Base-by-base conservation (phyloP, 2,888 invertebrate genomes). In the Plagiodera versicolora region DNA sequence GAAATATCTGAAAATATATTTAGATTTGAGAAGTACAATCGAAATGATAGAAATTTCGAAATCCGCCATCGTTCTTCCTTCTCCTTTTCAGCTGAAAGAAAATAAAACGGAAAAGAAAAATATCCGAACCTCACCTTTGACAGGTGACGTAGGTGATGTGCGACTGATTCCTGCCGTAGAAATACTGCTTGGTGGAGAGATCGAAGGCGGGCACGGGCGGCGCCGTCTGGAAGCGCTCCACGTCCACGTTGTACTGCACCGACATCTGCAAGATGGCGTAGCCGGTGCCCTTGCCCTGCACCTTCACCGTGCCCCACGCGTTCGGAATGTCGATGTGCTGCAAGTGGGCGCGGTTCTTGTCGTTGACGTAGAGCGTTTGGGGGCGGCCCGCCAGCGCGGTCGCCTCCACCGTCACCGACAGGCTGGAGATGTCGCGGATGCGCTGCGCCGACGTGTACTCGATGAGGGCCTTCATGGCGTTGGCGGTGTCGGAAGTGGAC, bases 251-350 rank as follows among this genome's bases (percentile, higher is more conserved):
- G 82, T 95, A 95, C 77, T 93, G 91, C 20, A 94, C 93, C 32
- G 92, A 90, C 89, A 97, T 89, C 83, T 97, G 96, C 68, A 97
- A 84, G 72, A 97, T 89, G 2, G 96, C 95, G 81, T 92, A 92
- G n/a, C 97, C 97, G 2, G 94, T 92, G 66, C 97, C 98, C 76
- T 90, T 90, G 0, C 94, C 95, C 70, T 92, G 90, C 48, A 96
- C 94, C 32, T 32, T 92, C 35, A 97, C 92, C 0, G 94, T 94
- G 73, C 97, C 97, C 92, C 94, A 97, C 48, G 95, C 95, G 74
- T 91, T 88, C 0, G 94, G 94, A 78, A 95, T 93, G 72, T 93
- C 89, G 60, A 95, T 85, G 64, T 83, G 86, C 81, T 94, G 94
- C 72, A 92, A 83, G 68, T 83, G 82, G 3, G 92, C 94, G 61